Conservation (phyloP, 2,113 vertebrate genomes). For the Pandion haliaetus region DNA sequence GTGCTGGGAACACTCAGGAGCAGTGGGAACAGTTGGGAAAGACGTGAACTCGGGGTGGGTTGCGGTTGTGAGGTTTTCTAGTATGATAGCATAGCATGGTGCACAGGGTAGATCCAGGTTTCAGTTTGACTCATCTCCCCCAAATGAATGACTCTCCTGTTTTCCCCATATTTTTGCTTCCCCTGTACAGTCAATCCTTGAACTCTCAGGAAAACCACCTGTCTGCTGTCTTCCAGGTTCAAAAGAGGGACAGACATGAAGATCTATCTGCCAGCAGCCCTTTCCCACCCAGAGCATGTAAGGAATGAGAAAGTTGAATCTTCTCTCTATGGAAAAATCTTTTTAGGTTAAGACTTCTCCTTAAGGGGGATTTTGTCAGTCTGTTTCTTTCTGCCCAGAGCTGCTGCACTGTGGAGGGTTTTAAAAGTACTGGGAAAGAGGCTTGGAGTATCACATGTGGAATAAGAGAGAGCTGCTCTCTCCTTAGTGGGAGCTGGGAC, state of each 20-base stretch:
- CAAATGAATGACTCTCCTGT: background rate
- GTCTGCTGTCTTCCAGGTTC: background rate
- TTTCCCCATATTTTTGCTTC: background rate
- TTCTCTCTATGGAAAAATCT: background rate
- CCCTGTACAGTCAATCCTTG: background rate
- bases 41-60: background rate
- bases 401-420: background rate
- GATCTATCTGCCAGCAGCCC: background rate
- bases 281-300: background rate
- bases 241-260: background rate
- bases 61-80: background rate
- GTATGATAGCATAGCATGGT: fast-evolving
- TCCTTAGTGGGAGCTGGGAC: background rate
- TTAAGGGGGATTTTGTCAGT: background rate
- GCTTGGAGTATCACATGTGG: background rate
- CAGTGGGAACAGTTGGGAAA: background rate
- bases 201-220: background rate
- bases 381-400: background rate
- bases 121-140: background rate
- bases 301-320: background rate
- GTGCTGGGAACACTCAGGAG: background rate
- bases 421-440: background rate
- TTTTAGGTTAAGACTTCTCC: background rate
- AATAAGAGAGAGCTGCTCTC: background rate
- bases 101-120: background rate